phyloP scores from a whole-genome alignment of 2,888 invertebrate genomes.

The Eristalinus sepulchralis region DNA sequence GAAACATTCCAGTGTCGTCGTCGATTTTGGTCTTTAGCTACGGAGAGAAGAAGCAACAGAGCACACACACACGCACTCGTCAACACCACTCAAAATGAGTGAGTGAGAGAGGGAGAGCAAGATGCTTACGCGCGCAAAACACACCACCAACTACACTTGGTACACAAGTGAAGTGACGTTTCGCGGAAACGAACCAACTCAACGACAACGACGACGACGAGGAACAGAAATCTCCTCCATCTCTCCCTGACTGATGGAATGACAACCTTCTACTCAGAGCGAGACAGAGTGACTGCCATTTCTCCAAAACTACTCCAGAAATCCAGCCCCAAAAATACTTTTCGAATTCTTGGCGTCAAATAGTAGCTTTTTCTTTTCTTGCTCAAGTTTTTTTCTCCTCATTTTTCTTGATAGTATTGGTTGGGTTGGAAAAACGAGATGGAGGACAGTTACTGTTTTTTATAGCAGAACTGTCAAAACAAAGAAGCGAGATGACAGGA shows the following conservation, averaged over 20 bases:
- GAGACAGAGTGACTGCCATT: slow-evolving; percentile 67
- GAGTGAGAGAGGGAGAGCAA: slow-evolving; percentile 40
- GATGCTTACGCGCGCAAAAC: slow-evolving; percentile 65
- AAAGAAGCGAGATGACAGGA: slow-evolving; percentile 58
- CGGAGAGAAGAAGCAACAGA: slow-evolving; percentile 1
- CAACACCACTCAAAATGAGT: background rate
- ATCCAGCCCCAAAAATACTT: slow-evolving; percentile 71
- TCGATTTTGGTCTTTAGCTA: background rate
- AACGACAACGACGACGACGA: slow-evolving; percentile 38
- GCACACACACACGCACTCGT: background rate
- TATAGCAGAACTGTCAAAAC: slow-evolving; percentile 70
- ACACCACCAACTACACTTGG: slow-evolving; percentile 62
- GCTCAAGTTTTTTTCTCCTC: slow-evolving; percentile 62
- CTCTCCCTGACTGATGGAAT: slow-evolving; percentile 69
- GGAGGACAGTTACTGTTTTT: slow-evolving; percentile 62
- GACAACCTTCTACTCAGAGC: slow-evolving; percentile 68
- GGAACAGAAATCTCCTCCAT: slow-evolving; percentile 67
- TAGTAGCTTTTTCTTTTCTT: slow-evolving; percentile 58
- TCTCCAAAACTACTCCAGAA: slow-evolving; percentile 63
- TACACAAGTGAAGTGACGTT: slow-evolving; percentile 65
- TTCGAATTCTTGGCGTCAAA: slow-evolving; percentile 53
- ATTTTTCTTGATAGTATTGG: slow-evolving; percentile 62
- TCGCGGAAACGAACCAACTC: slow-evolving; percentile 66
- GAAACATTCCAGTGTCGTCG: slow-evolving; percentile 34
- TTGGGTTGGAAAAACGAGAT: slow-evolving; percentile 65